phyloP scores from a whole-genome alignment of 2,888 invertebrate genomes.

The Clostera curtula region DNA sequence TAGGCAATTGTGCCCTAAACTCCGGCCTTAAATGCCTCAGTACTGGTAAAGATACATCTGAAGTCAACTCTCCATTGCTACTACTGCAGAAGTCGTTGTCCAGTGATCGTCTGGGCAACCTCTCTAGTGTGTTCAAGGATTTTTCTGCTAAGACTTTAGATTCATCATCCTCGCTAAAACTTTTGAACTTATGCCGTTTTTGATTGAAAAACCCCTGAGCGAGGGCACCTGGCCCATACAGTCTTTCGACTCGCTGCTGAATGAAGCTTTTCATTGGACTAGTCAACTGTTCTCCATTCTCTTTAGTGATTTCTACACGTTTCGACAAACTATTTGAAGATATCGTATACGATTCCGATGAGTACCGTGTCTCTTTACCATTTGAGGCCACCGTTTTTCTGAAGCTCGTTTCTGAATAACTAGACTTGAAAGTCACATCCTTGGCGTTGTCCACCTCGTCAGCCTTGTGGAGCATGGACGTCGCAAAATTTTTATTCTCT shows the following conservation, averaged over 20 bases:
- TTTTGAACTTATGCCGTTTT: constrained; percentile 68
- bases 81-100: constrained; percentile 39
- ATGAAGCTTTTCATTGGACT: constrained; percentile 84
- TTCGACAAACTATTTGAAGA: constrained; percentile 65
- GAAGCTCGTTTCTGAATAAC: constrained; percentile 67
- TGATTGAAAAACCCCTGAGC: constrained; percentile 89
- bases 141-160: constrained; percentile 56
- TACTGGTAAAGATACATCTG: constrained; percentile 78
- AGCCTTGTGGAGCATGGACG: constrained; percentile 60
- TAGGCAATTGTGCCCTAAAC: constrained; percentile 88
- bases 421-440: constrained; percentile 61
- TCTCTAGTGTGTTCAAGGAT: constrained; percentile 53
- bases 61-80: constrained; percentile 44
- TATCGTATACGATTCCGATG: constrained; percentile 62
- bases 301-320: constrained; percentile 63
- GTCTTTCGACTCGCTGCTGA: constrained; percentile 89
- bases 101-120: constrained; percentile 42
- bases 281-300: constrained; percentile 60
- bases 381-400: constrained; percentile 52
- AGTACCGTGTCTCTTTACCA: constrained; percentile 48
- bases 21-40: constrained; percentile 88
- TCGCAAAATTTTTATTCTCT: constrained; percentile 59
- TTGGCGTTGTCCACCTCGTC: constrained; percentile 63
- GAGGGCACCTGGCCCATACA: constrained; percentile 90
- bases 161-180: constrained; percentile 54